Evolutionary conservation across 2,888 invertebrate species (phyloP), one percentile per base, ranked within the genome.

Genomic region (Brassicogethes aeneus): DNA sequence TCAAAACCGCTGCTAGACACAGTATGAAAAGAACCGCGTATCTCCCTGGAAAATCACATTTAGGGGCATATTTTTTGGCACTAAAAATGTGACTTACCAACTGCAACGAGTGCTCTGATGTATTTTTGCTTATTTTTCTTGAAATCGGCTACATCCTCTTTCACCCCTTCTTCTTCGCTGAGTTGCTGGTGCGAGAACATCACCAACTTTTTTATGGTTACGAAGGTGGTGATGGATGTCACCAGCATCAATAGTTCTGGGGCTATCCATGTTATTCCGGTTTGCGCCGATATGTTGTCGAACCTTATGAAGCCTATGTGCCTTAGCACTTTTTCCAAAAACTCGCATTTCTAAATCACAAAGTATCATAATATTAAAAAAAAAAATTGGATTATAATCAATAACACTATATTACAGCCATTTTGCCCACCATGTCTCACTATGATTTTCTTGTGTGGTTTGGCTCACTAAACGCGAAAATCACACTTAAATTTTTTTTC

Each of bases 1-100:
- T 77, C 61, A 91, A 70, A 44, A 85, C 80, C 1, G 85, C 86
- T 5, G 82, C 78, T 50, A 81, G 70, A 69, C 85, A 85, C 54
- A 87, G 68, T 5, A 79, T 71, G 37, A 76, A 71, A 33, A 85
- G 65, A 14, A 77, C 76, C 3, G 79, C 54, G 64, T 82, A 83
- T 56, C 80, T 80, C 40, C 80, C 83, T 82, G 65, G 17, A 71
- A 62, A 39, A 51, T 23, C 23, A 23, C 10, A 23, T 23, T 23
- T 23, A 5, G 23, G 10, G 5, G 5, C 5, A 23, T 23, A 23
- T n/a, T n/a, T n/a, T n/a, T n/a, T n/a, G n/a, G n/a, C 23, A 23
- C 5, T 23, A 23, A 10, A 23, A 23, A 7, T 23, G 7, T 23
- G 23, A 23, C 10, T 23, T 23, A 10, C 23, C 23, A 5, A 23